Evolutionary conservation across 1,140 invertebrate species (phyloP).

Genomic region (Theocolax elegans): DNA sequence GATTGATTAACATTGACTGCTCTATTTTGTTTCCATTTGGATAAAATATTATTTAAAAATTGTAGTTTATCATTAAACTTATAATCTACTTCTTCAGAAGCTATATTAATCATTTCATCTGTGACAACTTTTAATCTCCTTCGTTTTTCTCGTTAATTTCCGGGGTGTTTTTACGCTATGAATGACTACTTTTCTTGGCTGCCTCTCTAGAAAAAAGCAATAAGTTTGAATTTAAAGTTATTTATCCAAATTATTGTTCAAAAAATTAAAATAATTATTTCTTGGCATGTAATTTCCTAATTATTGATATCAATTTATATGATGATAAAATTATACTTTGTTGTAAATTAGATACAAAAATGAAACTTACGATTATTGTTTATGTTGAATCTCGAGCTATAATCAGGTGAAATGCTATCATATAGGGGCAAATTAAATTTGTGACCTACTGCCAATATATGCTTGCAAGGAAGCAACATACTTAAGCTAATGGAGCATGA

Average conservation of each 20-base stretch:
- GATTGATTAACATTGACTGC: too few relatives aligned
- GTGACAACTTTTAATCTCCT: neutral
- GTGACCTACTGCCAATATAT: neutral
- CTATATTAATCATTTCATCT: neutral
- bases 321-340: neutral
- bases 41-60: neutral
- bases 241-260: too few relatives aligned
- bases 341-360: too few relatives aligned
- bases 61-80: neutral
- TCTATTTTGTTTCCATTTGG: neutral
- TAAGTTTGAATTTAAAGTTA: neutral
- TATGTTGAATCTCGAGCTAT: too few relatives aligned
- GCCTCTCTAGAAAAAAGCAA: neutral
- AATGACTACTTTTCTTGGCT: too few relatives aligned
- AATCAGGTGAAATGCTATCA: too few relatives aligned
- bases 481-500: neutral
- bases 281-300: neutral
- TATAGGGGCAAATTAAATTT: too few relatives aligned
- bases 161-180: neutral
- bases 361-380: too few relatives aligned
- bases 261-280: neutral
- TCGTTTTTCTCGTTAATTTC: neutral
- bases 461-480: neutral
- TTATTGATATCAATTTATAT: neutral
- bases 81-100: neutral